These are phyloP conservation scores for Ctenopoma multispine DNA, from an alignment of 2,797 vertebrate species.

Conservation along the genomic window DNA sequence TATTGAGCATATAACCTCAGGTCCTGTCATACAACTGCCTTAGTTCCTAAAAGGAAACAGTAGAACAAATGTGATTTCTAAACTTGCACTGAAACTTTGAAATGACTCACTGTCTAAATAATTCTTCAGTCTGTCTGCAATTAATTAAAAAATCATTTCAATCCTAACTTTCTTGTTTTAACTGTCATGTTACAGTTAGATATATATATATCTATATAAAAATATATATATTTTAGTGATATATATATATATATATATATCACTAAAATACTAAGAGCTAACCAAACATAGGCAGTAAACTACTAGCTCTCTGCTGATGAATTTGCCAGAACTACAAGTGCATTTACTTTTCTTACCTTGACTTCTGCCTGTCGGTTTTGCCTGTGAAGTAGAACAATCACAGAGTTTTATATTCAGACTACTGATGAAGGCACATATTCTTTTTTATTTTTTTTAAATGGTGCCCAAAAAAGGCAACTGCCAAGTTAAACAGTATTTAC, in stretches of 20 bases:
- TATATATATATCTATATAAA: neutral
- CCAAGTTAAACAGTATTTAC: slow-evolving; percentile 8
- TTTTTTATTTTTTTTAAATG: neutral
- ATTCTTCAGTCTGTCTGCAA: neutral
- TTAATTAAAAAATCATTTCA: no score
- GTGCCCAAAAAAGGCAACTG: slow-evolving; percentile 19
- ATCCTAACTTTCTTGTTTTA: neutral
- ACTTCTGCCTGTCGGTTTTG: neutral
- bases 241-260: no score
- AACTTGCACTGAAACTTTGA: no score
- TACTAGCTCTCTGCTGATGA: neutral
- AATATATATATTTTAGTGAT: no score
- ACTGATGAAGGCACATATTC: rapidly evolving
- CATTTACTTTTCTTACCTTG: slow-evolving; percentile 54
- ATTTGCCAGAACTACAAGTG: neutral
- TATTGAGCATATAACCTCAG: no score
- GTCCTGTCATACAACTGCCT: no score
- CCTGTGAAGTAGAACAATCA: neutral
- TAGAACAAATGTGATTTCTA: no score
- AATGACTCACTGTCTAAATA: no score
- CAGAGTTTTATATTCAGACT: slow-evolving; percentile 39
- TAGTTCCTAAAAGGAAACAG: no score
- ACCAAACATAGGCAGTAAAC: neutral
- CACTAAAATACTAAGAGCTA: neutral
- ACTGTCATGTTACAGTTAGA: neutral